These are phyloP conservation scores for Ennomos quercinarius DNA, from an alignment of 2,888 invertebrate genomes.

Conservation along the genomic window DNA sequence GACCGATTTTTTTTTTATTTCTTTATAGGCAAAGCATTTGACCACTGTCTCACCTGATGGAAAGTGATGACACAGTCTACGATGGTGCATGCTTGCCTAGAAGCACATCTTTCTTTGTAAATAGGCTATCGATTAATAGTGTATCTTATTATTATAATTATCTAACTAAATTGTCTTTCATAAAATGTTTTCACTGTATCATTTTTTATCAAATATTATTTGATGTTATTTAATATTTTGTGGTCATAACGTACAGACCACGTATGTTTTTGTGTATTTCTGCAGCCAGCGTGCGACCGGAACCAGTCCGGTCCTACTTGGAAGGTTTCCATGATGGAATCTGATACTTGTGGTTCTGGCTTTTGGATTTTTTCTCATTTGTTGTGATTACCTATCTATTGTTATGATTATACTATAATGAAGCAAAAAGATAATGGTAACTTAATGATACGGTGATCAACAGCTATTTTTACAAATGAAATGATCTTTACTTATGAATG, in stretches of 20 bases:
- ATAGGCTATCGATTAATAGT: too few relatives aligned
- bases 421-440: slow-evolving; percentile 8
- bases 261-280: slow-evolving; percentile 40
- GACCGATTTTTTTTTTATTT: too few relatives aligned
- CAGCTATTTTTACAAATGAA: too few relatives aligned
- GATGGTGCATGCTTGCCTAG: too few relatives aligned
- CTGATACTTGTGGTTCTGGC: slow-evolving; percentile 57
- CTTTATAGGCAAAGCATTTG: too few relatives aligned
- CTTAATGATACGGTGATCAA: not conserved
- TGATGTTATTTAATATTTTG: not conserved
- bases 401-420: slow-evolving; percentile 7
- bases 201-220: not conserved
- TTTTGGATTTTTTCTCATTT: slow-evolving; percentile 51
- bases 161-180: too few relatives aligned
- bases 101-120: too few relatives aligned
- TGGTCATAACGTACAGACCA: not conserved
- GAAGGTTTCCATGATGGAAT: slow-evolving; percentile 61
- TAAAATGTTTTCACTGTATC: too few relatives aligned
- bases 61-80: too few relatives aligned
- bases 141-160: too few relatives aligned
- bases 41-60: too few relatives aligned
- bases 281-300: slow-evolving; percentile 73
- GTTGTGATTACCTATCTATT: slow-evolving; percentile 21
- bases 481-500: too few relatives aligned
- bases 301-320: slow-evolving; percentile 52